Evolutionary conservation across 2,888 invertebrate species (phyloP).

Genomic region (Gastrophysa polygoni): DNA sequence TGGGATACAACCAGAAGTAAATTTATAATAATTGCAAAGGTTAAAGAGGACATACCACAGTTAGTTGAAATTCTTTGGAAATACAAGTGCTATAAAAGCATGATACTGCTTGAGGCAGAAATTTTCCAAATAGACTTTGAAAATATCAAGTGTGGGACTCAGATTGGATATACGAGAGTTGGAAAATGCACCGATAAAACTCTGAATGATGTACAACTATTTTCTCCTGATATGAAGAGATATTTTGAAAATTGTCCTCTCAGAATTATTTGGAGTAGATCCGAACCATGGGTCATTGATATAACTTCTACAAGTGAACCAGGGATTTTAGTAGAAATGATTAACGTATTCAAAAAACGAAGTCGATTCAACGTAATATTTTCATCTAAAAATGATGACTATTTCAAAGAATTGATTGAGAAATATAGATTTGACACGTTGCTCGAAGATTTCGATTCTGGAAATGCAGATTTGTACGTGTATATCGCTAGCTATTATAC

Average conservation of each 20-base stretch:
- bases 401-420: conserved; percentile 11
- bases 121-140: conserved; percentile 12
- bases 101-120: conserved; percentile 12
- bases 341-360: conserved; percentile 12
- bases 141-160: conserved; percentile 6
- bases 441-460: conserved; percentile 16
- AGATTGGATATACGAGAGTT: conserved; percentile 2
- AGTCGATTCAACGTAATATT: conserved; percentile 14
- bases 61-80: conserved; percentile 10
- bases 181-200: conserved; percentile 8
- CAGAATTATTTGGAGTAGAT: conserved; percentile 16
- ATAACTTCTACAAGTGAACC: conserved; percentile 6
- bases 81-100: conserved; percentile 5
- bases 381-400: conserved; percentile 13
- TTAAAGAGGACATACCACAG: not conserved
- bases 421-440: conserved; percentile 14
- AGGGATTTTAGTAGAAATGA: conserved; percentile 16
- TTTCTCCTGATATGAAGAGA: conserved; percentile 16
- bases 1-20: conserved; percentile 6
- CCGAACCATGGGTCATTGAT: conserved; percentile 15
- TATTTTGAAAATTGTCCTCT: conserved; percentile 19
- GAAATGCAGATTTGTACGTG: conserved; percentile 17
- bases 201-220: conserved; percentile 7
- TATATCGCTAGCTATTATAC: conserved; percentile 9
- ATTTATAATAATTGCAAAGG: conserved; percentile 15